Conservation (phyloP, 1,140 invertebrate species). For the Magallana angulata region DNA sequence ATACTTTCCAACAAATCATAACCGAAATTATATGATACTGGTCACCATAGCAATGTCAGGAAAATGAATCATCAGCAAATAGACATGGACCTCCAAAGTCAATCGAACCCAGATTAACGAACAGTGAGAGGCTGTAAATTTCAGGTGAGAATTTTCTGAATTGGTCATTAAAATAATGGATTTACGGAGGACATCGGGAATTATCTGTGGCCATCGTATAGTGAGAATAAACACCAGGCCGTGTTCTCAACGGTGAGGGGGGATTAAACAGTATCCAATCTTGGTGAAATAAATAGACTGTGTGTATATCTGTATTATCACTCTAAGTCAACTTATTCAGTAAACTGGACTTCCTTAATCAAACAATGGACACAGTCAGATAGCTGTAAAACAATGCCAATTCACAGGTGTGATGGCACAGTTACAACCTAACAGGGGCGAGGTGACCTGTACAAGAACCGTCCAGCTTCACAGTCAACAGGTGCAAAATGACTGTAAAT, state of each 20-base stretch:
- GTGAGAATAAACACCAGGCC: conserved; percentile 5
- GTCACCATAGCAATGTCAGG: conserved; percentile 26
- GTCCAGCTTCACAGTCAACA: too few relatives aligned
- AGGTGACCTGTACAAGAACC: neutral
- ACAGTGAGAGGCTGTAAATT: conserved; percentile 31
- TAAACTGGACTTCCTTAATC: conserved; percentile 29
- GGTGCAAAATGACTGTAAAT: too few relatives aligned
- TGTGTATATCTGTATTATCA: conserved; percentile 25
- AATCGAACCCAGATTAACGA: conserved; percentile 4
- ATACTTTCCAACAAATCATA: conserved; percentile 19
- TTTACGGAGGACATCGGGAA: neutral
- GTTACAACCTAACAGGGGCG: neutral
- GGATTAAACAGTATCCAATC: conserved; percentile 24
- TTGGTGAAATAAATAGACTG: conserved; percentile 28
- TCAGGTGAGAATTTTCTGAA: conserved; percentile 30
- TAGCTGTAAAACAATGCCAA: neutral
- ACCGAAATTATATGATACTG: neutral
- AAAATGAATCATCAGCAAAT: conserved; percentile 31
- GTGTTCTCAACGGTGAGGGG: neutral
- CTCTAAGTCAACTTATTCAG: conserved; percentile 23
- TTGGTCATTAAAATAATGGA: conserved; percentile 21
- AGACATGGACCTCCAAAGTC: conserved; percentile 1
- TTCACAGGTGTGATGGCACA: conserved; percentile 9
- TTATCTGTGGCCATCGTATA: neutral
- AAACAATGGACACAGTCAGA: neutral